Percentiles rank a stretch among this genome's conserved stretches.
These are phyloP conservation scores for Dolomedes plantarius DNA, from an alignment of 2,888 invertebrate genomes.

Conservation along the genomic window DNA sequence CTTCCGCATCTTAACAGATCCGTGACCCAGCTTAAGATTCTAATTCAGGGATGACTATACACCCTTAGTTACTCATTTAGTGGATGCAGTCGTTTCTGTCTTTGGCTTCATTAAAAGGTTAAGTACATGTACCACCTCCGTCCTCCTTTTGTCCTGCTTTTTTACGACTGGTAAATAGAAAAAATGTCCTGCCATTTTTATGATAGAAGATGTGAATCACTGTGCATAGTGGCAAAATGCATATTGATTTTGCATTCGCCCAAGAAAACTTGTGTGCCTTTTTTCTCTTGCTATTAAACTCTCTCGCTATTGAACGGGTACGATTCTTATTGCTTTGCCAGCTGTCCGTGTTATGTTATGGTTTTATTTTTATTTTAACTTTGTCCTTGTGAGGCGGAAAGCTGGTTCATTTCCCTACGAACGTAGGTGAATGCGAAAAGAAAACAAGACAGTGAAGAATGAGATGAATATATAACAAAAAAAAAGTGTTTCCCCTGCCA, in stretches of 20 bases:
- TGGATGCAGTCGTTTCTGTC: too few species aligned
- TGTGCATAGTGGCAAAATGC: not conserved
- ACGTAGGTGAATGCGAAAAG: slow-evolving; percentile 4
- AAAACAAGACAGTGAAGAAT: not conserved
- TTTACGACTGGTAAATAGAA: not conserved
- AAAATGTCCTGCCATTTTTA: not conserved
- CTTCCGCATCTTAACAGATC: too few species aligned
- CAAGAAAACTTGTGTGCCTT: not conserved
- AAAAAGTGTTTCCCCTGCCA: not conserved
- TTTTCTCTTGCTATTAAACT: not conserved
- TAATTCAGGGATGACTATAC: too few species aligned
- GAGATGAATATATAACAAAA: not conserved
- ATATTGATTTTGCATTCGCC: not conserved
- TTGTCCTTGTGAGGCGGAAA: slow-evolving; percentile 6
- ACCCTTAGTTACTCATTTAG: too few species aligned
- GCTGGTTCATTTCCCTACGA: slow-evolving; percentile 3
- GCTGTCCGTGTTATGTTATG: not conserved
- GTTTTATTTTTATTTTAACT: not conserved
- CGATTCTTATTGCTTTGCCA: not conserved
- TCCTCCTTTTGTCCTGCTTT: not conserved
- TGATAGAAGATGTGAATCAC: not conserved
- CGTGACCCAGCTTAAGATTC: too few species aligned
- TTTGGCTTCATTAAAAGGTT: too few species aligned
- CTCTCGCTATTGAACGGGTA: not conserved
- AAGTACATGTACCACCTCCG: not conserved